These are phyloP conservation scores for Ormyrus thymus DNA, from an alignment of 2,888 invertebrate species.

Conservation along the genomic window DNA sequence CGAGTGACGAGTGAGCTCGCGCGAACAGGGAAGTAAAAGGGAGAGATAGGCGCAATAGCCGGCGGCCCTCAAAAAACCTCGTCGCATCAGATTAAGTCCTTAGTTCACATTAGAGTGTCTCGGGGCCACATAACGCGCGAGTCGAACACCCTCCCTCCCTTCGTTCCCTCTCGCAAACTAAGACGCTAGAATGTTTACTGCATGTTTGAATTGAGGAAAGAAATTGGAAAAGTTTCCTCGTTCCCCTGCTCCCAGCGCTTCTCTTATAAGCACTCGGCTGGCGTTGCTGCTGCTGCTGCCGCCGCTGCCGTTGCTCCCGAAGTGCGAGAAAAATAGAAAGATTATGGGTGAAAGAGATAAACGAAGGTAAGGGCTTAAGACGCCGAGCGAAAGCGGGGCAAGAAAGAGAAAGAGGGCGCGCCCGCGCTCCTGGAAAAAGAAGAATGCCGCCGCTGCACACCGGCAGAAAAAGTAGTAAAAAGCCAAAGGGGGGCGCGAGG, in stretches of 20 bases:
- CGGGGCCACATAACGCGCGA: neutral
- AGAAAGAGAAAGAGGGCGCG: constrained; percentile 8
- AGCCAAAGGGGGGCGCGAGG: neutral
- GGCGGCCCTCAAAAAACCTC: no score
- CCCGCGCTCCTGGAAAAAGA: neutral
- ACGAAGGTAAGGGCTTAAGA: constrained; percentile 54
- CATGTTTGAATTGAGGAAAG: constrained; percentile 61
- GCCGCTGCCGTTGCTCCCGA: constrained; percentile 1
- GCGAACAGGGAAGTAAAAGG: no score
- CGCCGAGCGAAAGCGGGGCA: constrained; percentile 30
- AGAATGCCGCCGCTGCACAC: neutral
- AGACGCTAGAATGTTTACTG: constrained; percentile 58
- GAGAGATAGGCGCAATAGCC: no score
- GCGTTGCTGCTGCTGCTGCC: neutral
- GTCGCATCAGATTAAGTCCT: constrained; percentile 38
- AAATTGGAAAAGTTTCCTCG: constrained; percentile 67
- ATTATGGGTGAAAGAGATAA: constrained; percentile 55
- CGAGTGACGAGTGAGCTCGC: no score
- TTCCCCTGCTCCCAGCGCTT: constrained; percentile 18
- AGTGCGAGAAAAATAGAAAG: constrained; percentile 55
- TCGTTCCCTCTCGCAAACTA: neutral
- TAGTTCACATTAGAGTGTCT: constrained; percentile 7
- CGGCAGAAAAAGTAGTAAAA: neutral
- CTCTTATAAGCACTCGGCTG: neutral
- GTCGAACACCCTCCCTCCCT: neutral